Evolutionary conservation across 2,797 vertebrate species (phyloP).

Genomic region (Siniperca obscura): DNA sequence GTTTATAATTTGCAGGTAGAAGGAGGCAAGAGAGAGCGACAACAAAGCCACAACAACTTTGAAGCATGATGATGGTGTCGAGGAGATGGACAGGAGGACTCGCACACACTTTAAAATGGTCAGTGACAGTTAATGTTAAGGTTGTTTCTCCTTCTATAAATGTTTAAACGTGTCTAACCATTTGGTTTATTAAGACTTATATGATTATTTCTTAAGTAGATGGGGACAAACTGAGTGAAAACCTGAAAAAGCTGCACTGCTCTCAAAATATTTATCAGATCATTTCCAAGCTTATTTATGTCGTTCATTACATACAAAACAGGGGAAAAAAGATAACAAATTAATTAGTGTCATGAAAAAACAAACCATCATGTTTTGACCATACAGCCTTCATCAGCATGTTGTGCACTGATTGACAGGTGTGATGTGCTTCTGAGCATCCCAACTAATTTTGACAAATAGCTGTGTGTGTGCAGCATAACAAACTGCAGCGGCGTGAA

Average conservation of each 20-base stretch:
- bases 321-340: not conserved
- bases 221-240: not conserved
- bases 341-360: not conserved
- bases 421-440: conserved; percentile 39
- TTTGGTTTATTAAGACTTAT: not conserved
- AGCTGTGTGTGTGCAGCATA: conserved; percentile 26
- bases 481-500: conserved; percentile 57
- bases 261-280: not conserved
- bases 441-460: conserved; percentile 62
- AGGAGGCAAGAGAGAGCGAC: not conserved
- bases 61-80: not conserved
- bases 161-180: not conserved
- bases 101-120: not conserved
- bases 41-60: not conserved
- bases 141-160: not conserved
- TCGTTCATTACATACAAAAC: not conserved
- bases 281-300: not conserved
- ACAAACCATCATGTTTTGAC: not conserved
- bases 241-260: not conserved
- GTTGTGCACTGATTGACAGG: conserved; percentile 58
- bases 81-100: not conserved
- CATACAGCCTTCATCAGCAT: not conserved
- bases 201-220: not conserved
- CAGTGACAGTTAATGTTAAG: not conserved
- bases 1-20: not conserved